A percentile compares a stretch with the other conserved stretches of the same genome.
Conservation (phyloP, 2,888 invertebrate species). For the Eilema griseolum region DNA sequence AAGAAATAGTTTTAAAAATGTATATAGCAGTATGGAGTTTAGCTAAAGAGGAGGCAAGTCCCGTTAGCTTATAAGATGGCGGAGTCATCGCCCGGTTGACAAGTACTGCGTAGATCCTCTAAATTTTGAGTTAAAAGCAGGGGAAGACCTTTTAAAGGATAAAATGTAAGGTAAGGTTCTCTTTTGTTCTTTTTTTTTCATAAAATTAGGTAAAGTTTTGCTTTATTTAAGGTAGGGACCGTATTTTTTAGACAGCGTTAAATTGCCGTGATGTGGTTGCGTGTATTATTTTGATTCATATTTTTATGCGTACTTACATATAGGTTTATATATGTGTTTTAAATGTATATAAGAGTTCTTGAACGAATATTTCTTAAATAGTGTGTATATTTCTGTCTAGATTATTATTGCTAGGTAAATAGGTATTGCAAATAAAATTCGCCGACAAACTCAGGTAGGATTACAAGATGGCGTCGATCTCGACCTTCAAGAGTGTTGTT, state of each 20-base stretch:
- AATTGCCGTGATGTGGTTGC: constrained; percentile 53
- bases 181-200: constrained; percentile 43
- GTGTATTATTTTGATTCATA: constrained; percentile 22
- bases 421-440: constrained; percentile 23
- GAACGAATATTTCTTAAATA: constrained; percentile 7
- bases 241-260: constrained; percentile 42
- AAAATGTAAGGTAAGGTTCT: constrained; percentile 68
- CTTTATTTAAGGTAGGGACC: constrained; percentile 25
- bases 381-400: constrained; percentile 8
- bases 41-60: constrained; percentile 61
- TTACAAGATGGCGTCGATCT: constrained; percentile 47
- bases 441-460: constrained; percentile 28
- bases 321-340: background rate
- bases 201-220: constrained; percentile 29
- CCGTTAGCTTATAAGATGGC: constrained; percentile 70
- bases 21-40: constrained; percentile 52
- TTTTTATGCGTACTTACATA: background rate
- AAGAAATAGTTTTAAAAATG: constrained; percentile 57
- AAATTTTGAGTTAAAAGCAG: constrained; percentile 51
- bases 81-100: constrained; percentile 76
- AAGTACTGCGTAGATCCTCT: constrained; percentile 61
- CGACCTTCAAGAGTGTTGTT: constrained; percentile 51
- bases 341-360: constrained; percentile 7
- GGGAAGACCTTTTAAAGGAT: constrained; percentile 57
- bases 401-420: background rate